Conservation (phyloP, 2,888 invertebrate species). For the Drosophila subquinaria region DNA sequence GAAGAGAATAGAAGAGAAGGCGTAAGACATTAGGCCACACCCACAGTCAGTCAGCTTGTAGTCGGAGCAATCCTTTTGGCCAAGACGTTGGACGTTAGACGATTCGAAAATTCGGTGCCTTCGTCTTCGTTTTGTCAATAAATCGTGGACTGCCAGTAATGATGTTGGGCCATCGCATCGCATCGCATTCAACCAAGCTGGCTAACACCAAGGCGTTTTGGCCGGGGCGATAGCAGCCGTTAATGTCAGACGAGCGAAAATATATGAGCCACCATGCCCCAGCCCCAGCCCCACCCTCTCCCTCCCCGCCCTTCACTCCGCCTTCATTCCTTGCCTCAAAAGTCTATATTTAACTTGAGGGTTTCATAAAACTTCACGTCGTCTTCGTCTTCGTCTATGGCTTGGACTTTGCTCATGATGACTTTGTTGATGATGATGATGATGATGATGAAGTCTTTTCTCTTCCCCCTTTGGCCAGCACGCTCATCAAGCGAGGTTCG, state of each 20-base stretch:
- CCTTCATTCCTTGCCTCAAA: constrained; percentile 19
- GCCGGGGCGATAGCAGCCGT: constrained; percentile 85
- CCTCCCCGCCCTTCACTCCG: background rate
- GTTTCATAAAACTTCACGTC: constrained; percentile 64
- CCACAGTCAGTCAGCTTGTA: constrained; percentile 31
- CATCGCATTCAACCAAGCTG: constrained; percentile 5
- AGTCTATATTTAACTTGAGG: constrained; percentile 70
- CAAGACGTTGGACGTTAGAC: constrained; percentile 74
- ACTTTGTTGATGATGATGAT: constrained; percentile 22
- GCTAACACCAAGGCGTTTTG: constrained; percentile 65
- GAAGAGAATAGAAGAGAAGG: background rate
- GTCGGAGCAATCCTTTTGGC: constrained; percentile 69
- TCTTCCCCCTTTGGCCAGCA: constrained; percentile 2
- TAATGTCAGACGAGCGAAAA: constrained; percentile 86
- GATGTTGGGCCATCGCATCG: constrained; percentile 64
- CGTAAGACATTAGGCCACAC: constrained; percentile 58
- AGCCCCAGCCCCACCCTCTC: constrained; percentile 1
- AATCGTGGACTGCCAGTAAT: constrained; percentile 84
- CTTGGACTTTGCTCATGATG: constrained; percentile 21
- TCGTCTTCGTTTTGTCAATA: constrained; percentile 82
- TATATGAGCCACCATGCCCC: constrained; percentile 80
- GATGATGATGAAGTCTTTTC: constrained; percentile 49
- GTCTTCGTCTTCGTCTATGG: constrained; percentile 44
- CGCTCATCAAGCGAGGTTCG: constrained; percentile 60
- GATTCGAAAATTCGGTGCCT: constrained; percentile 75